A percentile compares a stretch with the other conserved stretches of the same genome.
Evolutionary conservation across 2,113 vertebrate species (phyloP).

Genomic region (Rousettus leschenaultii): DNA sequence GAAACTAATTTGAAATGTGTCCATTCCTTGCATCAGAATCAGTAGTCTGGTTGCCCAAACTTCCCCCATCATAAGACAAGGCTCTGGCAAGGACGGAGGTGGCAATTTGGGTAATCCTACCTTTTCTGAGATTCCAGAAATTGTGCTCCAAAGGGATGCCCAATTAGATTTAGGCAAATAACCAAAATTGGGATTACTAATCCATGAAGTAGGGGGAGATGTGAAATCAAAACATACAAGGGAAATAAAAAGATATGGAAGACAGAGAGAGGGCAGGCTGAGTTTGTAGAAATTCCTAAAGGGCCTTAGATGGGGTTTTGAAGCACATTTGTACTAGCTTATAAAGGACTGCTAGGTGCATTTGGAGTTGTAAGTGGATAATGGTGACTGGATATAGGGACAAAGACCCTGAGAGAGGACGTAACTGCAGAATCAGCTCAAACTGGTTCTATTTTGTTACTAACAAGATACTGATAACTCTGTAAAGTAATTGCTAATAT

Average conservation of each 20-base stretch:
- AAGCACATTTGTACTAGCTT: neutral
- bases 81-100: neutral
- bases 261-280: neutral
- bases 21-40: neutral
- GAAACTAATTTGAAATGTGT: neutral
- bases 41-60: neutral
- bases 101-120: neutral
- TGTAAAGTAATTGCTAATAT: neutral
- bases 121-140: slow-evolving; percentile 13
- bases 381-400: neutral
- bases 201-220: neutral
- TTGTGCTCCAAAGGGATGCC: neutral
- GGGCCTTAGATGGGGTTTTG: neutral
- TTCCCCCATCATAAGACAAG: neutral
- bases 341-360: neutral
- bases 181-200: neutral
- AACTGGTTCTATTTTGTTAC: no score
- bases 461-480: neutral
- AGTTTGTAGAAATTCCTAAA: neutral
- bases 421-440: no score
- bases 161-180: neutral
- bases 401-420: neutral
- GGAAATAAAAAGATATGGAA: neutral
- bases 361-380: neutral
- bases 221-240: neutral